A percentile compares a stretch with the other conserved stretches of the same genome.
phyloP scores from a whole-genome alignment of 2,797 vertebrate genomes.

The Halcyon badia region DNA sequence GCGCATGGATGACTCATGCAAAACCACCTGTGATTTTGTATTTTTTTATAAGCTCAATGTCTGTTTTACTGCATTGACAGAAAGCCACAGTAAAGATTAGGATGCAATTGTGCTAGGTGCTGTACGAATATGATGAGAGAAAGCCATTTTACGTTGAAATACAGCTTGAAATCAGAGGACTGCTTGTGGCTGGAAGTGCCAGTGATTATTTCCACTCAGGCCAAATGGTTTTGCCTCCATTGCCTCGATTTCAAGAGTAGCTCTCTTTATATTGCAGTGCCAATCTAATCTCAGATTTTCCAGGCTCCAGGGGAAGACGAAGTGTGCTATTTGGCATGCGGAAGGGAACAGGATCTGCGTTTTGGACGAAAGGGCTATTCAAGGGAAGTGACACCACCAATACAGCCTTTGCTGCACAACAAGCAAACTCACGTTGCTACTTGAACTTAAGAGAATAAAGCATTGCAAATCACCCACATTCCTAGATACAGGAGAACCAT shows the following conservation, averaged over 20 bases:
- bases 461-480: background rate
- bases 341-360: background rate
- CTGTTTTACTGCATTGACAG: background rate
- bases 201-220: background rate
- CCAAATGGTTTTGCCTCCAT: background rate
- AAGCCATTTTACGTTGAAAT: background rate
- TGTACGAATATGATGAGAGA: background rate
- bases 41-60: background rate
- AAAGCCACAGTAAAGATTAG: background rate
- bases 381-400: background rate
- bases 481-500: background rate
- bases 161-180: background rate
- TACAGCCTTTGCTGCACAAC: background rate
- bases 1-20: background rate
- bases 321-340: background rate
- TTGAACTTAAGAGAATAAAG: slow-evolving; percentile 6
- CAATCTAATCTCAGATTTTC: slow-evolving; percentile 39
- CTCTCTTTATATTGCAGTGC: background rate
- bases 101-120: background rate
- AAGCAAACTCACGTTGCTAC: background rate
- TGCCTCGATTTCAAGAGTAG: background rate
- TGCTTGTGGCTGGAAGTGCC: background rate
- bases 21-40: background rate
- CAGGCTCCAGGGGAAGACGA: background rate
- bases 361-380: background rate